Evolutionary conservation across 2,888 invertebrate species (phyloP), one percentile per base, ranked within the genome.

Genomic region (Disparrhopalites patrizii): DNA sequence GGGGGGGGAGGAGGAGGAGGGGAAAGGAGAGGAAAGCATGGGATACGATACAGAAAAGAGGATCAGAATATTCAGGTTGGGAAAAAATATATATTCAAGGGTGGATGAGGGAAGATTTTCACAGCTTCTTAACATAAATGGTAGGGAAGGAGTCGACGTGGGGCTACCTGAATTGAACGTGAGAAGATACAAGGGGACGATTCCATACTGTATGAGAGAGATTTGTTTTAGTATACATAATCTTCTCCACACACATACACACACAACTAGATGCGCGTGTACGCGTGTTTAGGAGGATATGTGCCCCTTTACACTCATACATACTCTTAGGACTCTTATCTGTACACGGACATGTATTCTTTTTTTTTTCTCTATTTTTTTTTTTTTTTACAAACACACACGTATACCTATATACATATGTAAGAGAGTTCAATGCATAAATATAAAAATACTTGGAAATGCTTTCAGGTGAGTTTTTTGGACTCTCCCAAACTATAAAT

Each of bases 151-250:
- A 54, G 54, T 28, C 30, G 31, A 31, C 54, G 33, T 54, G 54
- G 38, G 56, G 57, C 57, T 57, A 57, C 57, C 57, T 57, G 57
- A 57, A 57, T 57, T 57, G 28, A 57, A 57, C 40, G 2, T 15
- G n/a, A 27, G 57, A 57, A 47, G 27, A 40, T 36, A 57, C 27
- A 4, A 7, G 25, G 2, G 15, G 10, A 20, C 20, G 25, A 57
- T 52, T 23, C 2, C 13, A 55, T 8, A 8, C 8, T 8, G 8
- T 47, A n/a, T n/a, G n/a, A n/a, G n/a, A n/a, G n/a, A n/a, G n/a
- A n/a, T n/a, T n/a, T n/a, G n/a, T n/a, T n/a, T n/a, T n/a, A n/a
- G n/a, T n/a, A n/a, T n/a, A n/a, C n/a, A n/a, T n/a, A n/a, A n/a
- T n/a, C n/a, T n/a, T n/a, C n/a, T n/a, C n/a, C n/a, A n/a, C n/a